Evolutionary conservation across 2,888 invertebrate genomes (phyloP).

Genomic region (Parapristionchus giblindavisi): DNA sequence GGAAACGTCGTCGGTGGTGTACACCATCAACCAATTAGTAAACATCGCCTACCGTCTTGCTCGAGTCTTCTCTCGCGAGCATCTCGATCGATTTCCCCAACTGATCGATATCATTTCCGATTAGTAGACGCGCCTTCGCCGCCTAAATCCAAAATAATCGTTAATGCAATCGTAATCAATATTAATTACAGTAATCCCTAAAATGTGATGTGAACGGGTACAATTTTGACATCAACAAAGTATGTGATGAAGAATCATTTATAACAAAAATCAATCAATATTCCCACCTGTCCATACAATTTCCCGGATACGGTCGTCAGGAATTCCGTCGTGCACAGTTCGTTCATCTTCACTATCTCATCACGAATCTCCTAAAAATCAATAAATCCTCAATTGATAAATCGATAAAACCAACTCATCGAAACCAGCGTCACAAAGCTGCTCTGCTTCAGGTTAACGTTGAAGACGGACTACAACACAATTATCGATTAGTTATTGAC

Average conservation of each 20-base stretch:
- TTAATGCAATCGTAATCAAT: too few species aligned
- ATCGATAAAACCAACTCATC: too few species aligned
- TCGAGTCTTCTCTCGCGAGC: constrained; percentile 20
- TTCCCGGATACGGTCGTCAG: constrained; percentile 19
- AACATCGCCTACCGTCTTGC: constrained; percentile 27
- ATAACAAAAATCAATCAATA: too few species aligned
- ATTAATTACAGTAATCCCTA: background rate
- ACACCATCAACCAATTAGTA: too few species aligned
- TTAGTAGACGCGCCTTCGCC: constrained; percentile 34
- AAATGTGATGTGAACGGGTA: background rate
- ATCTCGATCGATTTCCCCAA: constrained; percentile 28
- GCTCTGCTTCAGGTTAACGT: constrained; percentile 24
- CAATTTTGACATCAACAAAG: background rate
- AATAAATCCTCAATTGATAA: too few species aligned
- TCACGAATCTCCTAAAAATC: constrained; percentile 33
- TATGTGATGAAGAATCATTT: too few species aligned
- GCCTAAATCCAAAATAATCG: constrained; percentile 16
- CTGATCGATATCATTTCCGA: constrained; percentile 37
- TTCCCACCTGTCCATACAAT: constrained; percentile 24
- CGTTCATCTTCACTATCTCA: constrained; percentile 32
- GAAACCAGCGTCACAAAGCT: constrained; percentile 30
- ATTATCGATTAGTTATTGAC: too few species aligned
- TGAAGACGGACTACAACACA: constrained; percentile 21
- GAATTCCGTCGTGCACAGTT: constrained; percentile 28
- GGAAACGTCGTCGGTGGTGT: constrained; percentile 23